Evolutionary conservation across 2,888 invertebrate genomes (phyloP), one percentile per base, ranked within the genome.

Genomic region (Beris chalybata): DNA sequence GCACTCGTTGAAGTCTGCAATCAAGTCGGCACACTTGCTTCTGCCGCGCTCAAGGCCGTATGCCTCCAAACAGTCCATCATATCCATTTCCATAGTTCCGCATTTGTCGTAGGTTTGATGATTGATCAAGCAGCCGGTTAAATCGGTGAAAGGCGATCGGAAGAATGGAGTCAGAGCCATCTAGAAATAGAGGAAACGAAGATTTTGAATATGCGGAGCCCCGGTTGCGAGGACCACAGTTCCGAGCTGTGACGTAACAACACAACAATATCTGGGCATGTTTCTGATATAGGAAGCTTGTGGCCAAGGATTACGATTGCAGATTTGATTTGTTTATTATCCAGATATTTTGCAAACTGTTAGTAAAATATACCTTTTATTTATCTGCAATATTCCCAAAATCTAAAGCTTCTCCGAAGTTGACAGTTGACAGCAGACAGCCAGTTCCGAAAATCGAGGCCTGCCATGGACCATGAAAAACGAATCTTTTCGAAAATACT

Each of bases 51-150:
- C 85, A 9, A 86, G 73, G 1, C 93, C 93, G 71, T 93, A 92
- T 3, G 91, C 93, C 75, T 93, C 92, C 56, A 92, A 75, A 74
- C 93, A 93, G 71, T 93, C 90, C 81, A 90, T 85, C 74, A 87
- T 85, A 38, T 85, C 83, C 76, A 88, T 81, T 80, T 93, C 92
- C 71, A 89, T 81, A 66, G 85, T 82, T 44, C 85, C 86, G 75
- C 93, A 93, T 30, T 79, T 76, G 29, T 86, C 86, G 73, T 85
- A 81, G 74, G 85, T 80, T 76, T 91, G 91, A 72, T 88, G 87
- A 68, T 86, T 89, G 31, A 86, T 74, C 66, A 89, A 63, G 22
- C 84, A 83, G 70, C 87, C 88, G 44, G 88, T 88, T 59, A 91
- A 74, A 77, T 92, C 92, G 5, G 90, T 89, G 52, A 91, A 82